phyloP scores from a whole-genome alignment of 1,140 invertebrate species.

The Heliconius nattereri region DNA sequence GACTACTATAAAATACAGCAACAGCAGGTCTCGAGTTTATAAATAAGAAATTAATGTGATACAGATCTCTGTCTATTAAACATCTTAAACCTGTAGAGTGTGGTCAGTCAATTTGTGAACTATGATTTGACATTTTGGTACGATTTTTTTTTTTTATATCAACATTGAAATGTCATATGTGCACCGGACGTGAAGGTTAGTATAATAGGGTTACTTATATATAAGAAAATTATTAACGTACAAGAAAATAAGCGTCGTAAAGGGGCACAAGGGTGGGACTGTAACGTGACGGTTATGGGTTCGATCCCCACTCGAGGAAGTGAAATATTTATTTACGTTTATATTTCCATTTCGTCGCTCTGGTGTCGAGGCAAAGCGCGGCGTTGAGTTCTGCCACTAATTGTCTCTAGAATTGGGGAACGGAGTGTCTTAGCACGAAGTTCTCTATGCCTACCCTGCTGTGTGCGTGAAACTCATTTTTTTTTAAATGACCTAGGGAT shows the following conservation, averaged over 20 bases:
- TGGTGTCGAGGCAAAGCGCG: too few relatives aligned
- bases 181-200: constrained; percentile 37
- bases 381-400: too few relatives aligned
- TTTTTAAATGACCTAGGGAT: too few relatives aligned
- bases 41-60: constrained; percentile 52
- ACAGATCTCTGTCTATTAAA: constrained; percentile 44
- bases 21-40: constrained; percentile 46
- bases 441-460: too few relatives aligned
- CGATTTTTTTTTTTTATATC: constrained; percentile 33
- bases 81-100: constrained; percentile 47
- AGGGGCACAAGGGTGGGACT: too few relatives aligned
- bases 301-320: too few relatives aligned
- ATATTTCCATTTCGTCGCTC: too few relatives aligned
- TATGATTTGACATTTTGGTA: constrained; percentile 44
- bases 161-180: constrained; percentile 42
- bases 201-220: constrained; percentile 33
- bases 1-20: constrained; percentile 47
- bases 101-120: constrained; percentile 42
- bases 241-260: neutral
- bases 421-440: too few relatives aligned
- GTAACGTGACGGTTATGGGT: too few relatives aligned
- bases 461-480: too few relatives aligned
- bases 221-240: constrained; percentile 10
- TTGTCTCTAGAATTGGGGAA: too few relatives aligned
- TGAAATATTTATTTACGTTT: too few relatives aligned